Evolutionary conservation across 2,113 vertebrate genomes (phyloP).

Genomic region (Tricholaema leucomelas): DNA sequence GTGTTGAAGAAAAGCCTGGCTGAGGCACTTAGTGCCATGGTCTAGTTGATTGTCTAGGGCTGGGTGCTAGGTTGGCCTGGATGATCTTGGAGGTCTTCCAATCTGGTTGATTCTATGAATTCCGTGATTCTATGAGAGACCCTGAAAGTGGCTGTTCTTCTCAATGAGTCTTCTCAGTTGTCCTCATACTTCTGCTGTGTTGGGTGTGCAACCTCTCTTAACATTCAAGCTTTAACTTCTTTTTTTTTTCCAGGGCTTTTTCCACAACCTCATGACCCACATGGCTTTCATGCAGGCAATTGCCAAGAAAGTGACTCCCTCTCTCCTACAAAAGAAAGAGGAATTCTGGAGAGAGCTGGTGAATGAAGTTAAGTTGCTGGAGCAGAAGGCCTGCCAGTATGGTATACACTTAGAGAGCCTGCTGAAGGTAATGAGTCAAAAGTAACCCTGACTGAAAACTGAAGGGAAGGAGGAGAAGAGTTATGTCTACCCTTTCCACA

Average conservation of each 20-base stretch:
- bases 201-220: background rate
- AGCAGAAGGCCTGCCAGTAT: constrained; percentile 68
- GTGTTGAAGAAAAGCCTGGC: too few relatives aligned
- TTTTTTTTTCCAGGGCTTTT: constrained; percentile 78
- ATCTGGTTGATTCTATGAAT: too few relatives aligned
- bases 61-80: too few relatives aligned
- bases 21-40: too few relatives aligned
- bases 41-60: too few relatives aligned
- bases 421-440: constrained; percentile 80
- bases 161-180: background rate
- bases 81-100: too few relatives aligned
- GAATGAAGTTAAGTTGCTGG: constrained; percentile 67
- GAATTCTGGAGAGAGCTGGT: constrained; percentile 66
- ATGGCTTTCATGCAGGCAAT: constrained; percentile 71
- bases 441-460: background rate
- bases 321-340: constrained; percentile 66
- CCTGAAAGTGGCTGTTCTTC: background rate
- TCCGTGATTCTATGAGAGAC: too few relatives aligned
- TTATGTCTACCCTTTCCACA: background rate
- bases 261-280: constrained; percentile 75
- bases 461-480: background rate
- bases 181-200: background rate
- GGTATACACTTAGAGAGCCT: constrained; percentile 73
- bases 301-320: constrained; percentile 67
- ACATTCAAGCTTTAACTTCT: background rate